These are phyloP conservation scores for Cecidostiba fungosa DNA, from an alignment of 2,888 invertebrate genomes.

Conservation along the genomic window DNA sequence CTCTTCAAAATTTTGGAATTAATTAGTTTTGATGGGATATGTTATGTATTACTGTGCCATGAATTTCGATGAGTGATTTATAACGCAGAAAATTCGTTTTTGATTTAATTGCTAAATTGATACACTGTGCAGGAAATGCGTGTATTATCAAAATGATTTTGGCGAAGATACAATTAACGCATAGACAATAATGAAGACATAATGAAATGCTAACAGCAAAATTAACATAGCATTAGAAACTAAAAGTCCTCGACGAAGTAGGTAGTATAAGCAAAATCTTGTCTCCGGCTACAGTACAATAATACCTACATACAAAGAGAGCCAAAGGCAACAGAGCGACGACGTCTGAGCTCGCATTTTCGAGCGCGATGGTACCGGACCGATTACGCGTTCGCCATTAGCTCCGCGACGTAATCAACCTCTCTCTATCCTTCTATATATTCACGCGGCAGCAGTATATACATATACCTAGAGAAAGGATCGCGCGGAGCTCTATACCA, in stretches of 20 bases:
- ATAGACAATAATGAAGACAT: too few species aligned
- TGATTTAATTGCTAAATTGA: not conserved
- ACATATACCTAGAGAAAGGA: not conserved
- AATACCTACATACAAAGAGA: constrained; percentile 21
- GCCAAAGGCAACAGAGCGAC: constrained; percentile 25
- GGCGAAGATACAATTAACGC: too few species aligned
- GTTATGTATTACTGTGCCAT: too few species aligned
- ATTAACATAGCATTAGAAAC: not conserved
- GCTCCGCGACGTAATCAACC: constrained; percentile 61
- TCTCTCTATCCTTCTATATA: constrained; percentile 18
- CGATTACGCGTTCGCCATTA: constrained; percentile 61
- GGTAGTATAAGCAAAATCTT: not conserved
- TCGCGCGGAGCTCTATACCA: not conserved
- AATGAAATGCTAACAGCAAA: not conserved
- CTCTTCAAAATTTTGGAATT: constrained; percentile 11
- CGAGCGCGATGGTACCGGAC: constrained; percentile 52
- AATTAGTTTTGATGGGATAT: constrained; percentile 21
- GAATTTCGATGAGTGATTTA: not conserved
- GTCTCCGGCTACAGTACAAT: too few species aligned
- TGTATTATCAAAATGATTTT: not conserved
- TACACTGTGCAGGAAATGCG: not conserved
- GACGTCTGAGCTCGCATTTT: constrained; percentile 33
- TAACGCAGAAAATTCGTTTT: not conserved
- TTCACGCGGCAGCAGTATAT: not conserved
- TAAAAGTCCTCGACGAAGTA: not conserved